Percentiles rank a stretch among this genome's conserved stretches.
phyloP scores from a whole-genome alignment of 2,797 vertebrate species.

The Scleropages formosus region DNA sequence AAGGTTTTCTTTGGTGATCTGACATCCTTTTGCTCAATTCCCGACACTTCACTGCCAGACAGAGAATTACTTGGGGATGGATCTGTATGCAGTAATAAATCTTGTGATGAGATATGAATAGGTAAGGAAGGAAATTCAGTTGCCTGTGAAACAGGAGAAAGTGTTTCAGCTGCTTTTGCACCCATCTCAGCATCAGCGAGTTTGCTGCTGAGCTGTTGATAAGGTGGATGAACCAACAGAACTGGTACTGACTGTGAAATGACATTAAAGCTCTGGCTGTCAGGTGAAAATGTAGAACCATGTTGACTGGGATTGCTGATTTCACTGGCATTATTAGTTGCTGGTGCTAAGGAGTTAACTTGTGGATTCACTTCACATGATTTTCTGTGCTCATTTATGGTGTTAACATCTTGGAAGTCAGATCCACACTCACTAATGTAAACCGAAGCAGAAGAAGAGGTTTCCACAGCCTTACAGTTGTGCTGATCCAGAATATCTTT shows the following conservation, averaged over 20 bases:
- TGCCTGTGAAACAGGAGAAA: conserved; percentile 26
- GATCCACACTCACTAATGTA: conserved; percentile 68
- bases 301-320: neutral
- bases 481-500: conserved; percentile 51
- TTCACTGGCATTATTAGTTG: neutral
- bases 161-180: neutral
- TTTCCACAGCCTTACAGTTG: conserved; percentile 21
- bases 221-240: conserved; percentile 5
- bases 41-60: conserved; percentile 17
- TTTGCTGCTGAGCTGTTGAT: neutral
- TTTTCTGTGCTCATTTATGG: conserved; percentile 64
- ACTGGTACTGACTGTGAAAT: conserved; percentile 47
- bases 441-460: conserved; percentile 48
- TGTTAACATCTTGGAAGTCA: conserved; percentile 58
- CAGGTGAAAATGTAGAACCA: conserved; percentile 31
- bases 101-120: conserved; percentile 28
- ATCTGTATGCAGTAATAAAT: conserved; percentile 33
- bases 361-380: conserved; percentile 49
- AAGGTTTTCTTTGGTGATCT: conserved; percentile 47
- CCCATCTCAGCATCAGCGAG: conserved; percentile 37
- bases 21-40: conserved; percentile 26
- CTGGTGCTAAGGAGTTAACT: conserved; percentile 25
- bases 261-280: conserved; percentile 37
- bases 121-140: conserved; percentile 29
- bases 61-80: conserved; percentile 28